phyloP scores from a whole-genome alignment of 2,888 invertebrate genomes.

The Amphimallon solstitiale region DNA sequence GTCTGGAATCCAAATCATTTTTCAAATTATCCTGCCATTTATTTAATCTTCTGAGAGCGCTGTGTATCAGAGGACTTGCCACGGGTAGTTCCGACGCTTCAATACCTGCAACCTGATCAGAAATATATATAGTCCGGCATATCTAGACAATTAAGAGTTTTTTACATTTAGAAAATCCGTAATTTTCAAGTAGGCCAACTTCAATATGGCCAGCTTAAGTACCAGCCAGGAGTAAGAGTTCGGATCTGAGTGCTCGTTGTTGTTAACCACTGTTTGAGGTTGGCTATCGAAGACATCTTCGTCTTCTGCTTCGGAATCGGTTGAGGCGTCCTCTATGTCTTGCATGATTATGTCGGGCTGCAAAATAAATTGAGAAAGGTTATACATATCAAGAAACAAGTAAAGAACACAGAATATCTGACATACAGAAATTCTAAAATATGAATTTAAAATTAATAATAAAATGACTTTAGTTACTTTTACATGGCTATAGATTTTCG shows the following conservation, averaged over 20 bases:
- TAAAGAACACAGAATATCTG: too few relatives aligned
- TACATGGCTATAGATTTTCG: too few relatives aligned
- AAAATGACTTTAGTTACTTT: too few relatives aligned
- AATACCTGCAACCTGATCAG: slow-evolving; percentile 59
- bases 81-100: slow-evolving; percentile 82
- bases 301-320: slow-evolving; percentile 78
- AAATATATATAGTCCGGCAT: background rate
- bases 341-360: slow-evolving; percentile 74
- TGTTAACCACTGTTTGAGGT: slow-evolving; percentile 66
- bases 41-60: slow-evolving; percentile 83
- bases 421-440: too few relatives aligned
- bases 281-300: slow-evolving; percentile 80
- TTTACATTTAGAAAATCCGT: slow-evolving; percentile 78
- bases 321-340: slow-evolving; percentile 77
- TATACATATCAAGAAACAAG: too few relatives aligned
- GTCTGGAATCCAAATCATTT: slow-evolving; percentile 79
- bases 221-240: slow-evolving; percentile 97
- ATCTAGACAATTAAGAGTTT: background rate
- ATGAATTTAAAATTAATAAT: too few relatives aligned
- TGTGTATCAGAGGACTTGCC: slow-evolving; percentile 92
- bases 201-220: slow-evolving; percentile 87
- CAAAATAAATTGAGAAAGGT: slow-evolving; percentile 41
- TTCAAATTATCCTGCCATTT: slow-evolving; percentile 85
- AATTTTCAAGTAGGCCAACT: slow-evolving; percentile 84
- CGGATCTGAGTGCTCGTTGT: slow-evolving; percentile 91